Evolutionary conservation across 2,113 vertebrate genomes (phyloP).

Genomic region (Pithys albifrons): DNA sequence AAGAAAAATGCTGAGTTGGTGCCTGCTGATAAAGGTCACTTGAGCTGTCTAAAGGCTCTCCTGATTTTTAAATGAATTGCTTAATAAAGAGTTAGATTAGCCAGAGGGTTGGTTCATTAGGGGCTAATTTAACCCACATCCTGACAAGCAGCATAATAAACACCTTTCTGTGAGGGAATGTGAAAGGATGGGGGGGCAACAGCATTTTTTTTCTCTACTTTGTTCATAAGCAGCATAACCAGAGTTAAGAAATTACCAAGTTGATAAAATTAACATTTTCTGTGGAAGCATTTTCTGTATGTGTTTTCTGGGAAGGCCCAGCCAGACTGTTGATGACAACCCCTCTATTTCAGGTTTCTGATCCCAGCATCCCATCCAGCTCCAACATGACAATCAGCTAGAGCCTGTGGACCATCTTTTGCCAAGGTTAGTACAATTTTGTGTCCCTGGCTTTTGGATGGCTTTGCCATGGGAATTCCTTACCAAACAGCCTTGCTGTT

Average conservation of each 20-base stretch:
- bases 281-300: background rate
- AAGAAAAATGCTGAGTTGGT: constrained; percentile 1
- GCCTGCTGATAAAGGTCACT: background rate
- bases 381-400: background rate
- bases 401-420: background rate
- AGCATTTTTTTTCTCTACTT: background rate
- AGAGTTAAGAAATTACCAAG: background rate
- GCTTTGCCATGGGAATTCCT: background rate
- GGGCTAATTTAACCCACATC: background rate
- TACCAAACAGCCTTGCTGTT: background rate
- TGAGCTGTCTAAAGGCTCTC: background rate
- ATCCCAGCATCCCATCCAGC: rapidly evolving
- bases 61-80: background rate
- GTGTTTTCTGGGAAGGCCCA: background rate
- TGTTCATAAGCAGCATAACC: background rate
- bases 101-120: background rate
- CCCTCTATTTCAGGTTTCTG: background rate
- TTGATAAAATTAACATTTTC: background rate
- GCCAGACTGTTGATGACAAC: background rate
- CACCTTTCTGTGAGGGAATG: background rate
- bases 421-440: background rate
- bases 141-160: background rate
- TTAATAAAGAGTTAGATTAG: background rate
- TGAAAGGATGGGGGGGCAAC: background rate
- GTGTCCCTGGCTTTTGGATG: background rate